Base-by-base conservation (phyloP, 1,140 invertebrate species). In the Dolichoris vasculosae region DNA sequence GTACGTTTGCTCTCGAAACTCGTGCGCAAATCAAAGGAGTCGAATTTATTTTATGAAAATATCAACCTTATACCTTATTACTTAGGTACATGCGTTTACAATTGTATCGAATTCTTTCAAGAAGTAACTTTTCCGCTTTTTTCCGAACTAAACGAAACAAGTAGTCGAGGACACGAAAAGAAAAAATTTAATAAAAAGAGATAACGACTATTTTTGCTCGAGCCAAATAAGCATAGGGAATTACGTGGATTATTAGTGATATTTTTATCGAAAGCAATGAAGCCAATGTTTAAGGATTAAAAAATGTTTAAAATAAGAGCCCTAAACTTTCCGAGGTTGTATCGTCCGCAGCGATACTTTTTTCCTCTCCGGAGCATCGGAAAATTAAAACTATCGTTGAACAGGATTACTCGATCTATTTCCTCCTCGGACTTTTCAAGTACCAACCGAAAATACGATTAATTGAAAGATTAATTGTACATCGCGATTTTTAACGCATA, bases 201-300 rank as follows among this genome's bases (percentile, higher is more conserved):
- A 85, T 84, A 59, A 75, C 30, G 76, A 86, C 85, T 86, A 86
- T 86, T 86, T 86, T 86, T 86, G 69, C 80, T 86, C 48, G 69
- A 82, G 69, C 75, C 80, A 86, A 86, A 86, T 86, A 82, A 81
- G 32, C 71, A 81, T 80, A 80, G 69, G 20, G 55, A 85, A 81
- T 85, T 76, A 75, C n/a, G 63, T 77, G 63, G 63, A 82, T 78
- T 82, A 78, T 86, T 83, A 78, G 32, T 67, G 69, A 82, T 86
- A 86, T 82, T 82, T 82, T 86, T 69, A 71, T 51, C 55, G 51
- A 51, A 35, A 15, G 6, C 51, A 80, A 35, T 64, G 35, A 69
- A 30, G 30, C 67, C 80, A 81, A 80, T 85, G 32, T 82, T 82
- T 75, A 64, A 81, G 11, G 40, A 76, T 85, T 85, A 71, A n/a